These are phyloP conservation scores for Mormyrus hasselquistii DNA, from an alignment of 2,797 vertebrate species.

Conservation along the genomic window DNA sequence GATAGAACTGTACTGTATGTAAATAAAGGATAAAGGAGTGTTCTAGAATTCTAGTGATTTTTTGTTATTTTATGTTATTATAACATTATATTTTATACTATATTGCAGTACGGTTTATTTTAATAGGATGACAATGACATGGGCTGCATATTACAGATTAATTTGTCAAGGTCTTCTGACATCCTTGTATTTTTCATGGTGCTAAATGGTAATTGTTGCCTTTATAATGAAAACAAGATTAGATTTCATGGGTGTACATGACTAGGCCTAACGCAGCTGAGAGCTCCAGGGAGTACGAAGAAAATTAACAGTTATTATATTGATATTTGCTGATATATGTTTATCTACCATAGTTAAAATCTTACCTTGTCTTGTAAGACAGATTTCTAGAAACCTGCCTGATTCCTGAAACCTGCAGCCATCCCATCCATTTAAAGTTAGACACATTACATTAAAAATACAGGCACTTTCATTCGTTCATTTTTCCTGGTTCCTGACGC, in stretches of 20 bases:
- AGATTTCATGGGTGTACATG: background rate
- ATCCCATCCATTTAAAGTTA: background rate
- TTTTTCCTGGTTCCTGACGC: background rate
- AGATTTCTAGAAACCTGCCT: background rate
- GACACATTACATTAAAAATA: background rate
- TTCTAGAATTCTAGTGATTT: background rate
- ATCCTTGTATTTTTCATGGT: background rate
- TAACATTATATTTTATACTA: background rate
- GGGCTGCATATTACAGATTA: background rate
- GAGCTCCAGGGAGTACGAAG: background rate
- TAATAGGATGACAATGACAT: background rate
- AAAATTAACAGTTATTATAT: background rate
- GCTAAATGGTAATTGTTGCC: background rate
- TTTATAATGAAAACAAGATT: slow-evolving; percentile 10
- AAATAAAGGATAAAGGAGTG: background rate
- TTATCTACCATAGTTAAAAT: background rate
- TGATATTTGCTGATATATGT: background rate
- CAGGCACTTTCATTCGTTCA: no score
- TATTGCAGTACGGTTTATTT: background rate
- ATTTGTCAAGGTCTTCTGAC: background rate
- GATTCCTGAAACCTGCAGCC: background rate
- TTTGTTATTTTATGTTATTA: background rate
- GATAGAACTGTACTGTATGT: background rate
- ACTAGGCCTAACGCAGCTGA: background rate
- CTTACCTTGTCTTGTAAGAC: background rate